Evolutionary conservation across 2,888 invertebrate species (phyloP).

Genomic region (Chalcis sispes): DNA sequence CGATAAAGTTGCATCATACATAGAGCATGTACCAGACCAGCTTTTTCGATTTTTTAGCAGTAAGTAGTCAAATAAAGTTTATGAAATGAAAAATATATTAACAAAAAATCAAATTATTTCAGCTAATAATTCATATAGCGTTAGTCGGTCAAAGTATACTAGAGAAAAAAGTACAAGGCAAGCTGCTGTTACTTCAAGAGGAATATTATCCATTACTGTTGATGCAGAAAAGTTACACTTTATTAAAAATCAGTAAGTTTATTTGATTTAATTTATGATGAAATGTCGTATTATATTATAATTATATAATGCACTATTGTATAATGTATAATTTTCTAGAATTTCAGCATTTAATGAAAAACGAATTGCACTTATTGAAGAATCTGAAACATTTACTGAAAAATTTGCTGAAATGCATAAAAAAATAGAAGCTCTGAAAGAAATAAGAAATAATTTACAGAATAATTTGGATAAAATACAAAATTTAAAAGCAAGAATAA

Average conservation of each 20-base stretch:
- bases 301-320: not conserved
- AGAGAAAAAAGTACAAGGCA: slow-evolving; percentile 80
- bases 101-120: slow-evolving; percentile 39
- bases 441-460: slow-evolving; percentile 60
- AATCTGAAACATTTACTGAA: slow-evolving; percentile 68
- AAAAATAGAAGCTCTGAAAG: slow-evolving; percentile 64
- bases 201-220: slow-evolving; percentile 79
- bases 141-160: slow-evolving; percentile 82
- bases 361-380: slow-evolving; percentile 57
- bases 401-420: slow-evolving; percentile 60
- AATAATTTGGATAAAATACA: slow-evolving; percentile 63
- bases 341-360: slow-evolving; percentile 64
- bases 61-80: slow-evolving; percentile 71
- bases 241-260: slow-evolving; percentile 66
- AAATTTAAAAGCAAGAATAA: slow-evolving; percentile 65
- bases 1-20: slow-evolving; percentile 79
- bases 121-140: slow-evolving; percentile 80
- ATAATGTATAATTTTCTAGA: slow-evolving; percentile 64
- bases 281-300: slow-evolving; percentile 14
- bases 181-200: slow-evolving; percentile 77
- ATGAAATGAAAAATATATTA: not conserved
- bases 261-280: slow-evolving; percentile 20
- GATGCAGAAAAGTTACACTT: slow-evolving; percentile 78
- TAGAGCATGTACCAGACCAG: slow-evolving; percentile 79
- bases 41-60: slow-evolving; percentile 82